Percentiles rank a stretch among this genome's conserved stretches.
Conservation (phyloP, 1,140 invertebrate genomes). For the Drosophila asahinai region DNA sequence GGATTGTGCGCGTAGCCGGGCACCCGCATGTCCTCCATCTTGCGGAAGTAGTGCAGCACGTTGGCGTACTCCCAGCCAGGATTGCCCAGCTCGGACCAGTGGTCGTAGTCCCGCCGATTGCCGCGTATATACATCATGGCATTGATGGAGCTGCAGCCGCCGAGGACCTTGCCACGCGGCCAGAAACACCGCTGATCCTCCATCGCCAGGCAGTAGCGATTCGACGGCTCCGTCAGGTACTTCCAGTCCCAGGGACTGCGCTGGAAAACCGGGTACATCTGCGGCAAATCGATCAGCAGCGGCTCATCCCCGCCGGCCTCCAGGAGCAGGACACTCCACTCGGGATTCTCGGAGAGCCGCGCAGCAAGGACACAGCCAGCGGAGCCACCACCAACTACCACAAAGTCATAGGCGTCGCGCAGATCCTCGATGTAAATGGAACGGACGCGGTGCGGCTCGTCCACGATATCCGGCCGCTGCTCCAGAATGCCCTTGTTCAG, state of each 20-base stretch:
- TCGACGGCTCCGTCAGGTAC: constrained; percentile 90
- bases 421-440: constrained; percentile 86
- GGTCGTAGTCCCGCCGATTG: constrained; percentile 93
- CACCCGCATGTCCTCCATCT: constrained; percentile 90
- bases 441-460: constrained; percentile 86
- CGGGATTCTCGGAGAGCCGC: constrained; percentile 89
- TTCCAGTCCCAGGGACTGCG: constrained; percentile 91
- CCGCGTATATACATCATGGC: constrained; percentile 96
- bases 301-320: constrained; percentile 94
- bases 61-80: constrained; percentile 91
- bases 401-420: constrained; percentile 89
- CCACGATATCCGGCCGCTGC: constrained; percentile 89
- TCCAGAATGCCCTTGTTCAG: constrained; percentile 87
- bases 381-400: constrained; percentile 93
- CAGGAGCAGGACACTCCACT: constrained; percentile 91
- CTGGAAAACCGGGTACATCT: constrained; percentile 91
- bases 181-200: constrained; percentile 88
- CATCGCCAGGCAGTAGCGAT: constrained; percentile 89
- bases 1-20: constrained; percentile 84
- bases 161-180: constrained; percentile 92
- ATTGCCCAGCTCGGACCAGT: constrained; percentile 91
- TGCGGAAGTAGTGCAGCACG: constrained; percentile 93
- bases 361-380: constrained; percentile 93
- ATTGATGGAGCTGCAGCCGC: constrained; percentile 94
- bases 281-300: constrained; percentile 90